Evolutionary conservation across 2,113 vertebrate genomes (phyloP).

Genomic region (Gulo gulo): DNA sequence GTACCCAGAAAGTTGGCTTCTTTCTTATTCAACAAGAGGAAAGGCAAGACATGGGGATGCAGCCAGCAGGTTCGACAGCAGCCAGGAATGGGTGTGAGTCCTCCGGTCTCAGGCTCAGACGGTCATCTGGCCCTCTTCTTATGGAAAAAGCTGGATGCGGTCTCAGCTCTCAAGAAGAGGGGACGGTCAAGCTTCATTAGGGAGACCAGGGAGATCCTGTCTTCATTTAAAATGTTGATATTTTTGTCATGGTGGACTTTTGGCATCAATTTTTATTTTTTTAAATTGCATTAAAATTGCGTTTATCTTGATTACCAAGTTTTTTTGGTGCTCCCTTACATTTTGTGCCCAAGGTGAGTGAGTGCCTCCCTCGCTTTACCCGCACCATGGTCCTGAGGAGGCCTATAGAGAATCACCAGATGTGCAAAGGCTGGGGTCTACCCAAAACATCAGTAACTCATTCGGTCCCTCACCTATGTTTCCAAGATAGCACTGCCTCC

Average conservation of each 20-base stretch:
- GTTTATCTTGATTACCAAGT: neutral
- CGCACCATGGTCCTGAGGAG: neutral
- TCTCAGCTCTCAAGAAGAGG: neutral
- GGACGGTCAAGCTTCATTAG: neutral
- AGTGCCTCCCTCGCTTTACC: neutral
- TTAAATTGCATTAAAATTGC: neutral
- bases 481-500: neutral
- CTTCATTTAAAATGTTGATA: neutral
- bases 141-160: neutral
- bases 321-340: neutral
- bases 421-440: neutral
- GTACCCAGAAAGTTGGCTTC: neutral
- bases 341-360: neutral
- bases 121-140: neutral
- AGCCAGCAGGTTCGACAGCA: neutral
- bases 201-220: neutral
- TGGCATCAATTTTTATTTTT: neutral
- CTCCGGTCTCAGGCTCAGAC: neutral
- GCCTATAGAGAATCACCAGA: neutral
- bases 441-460: neutral
- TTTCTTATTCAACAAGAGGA: neutral
- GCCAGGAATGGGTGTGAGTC: neutral
- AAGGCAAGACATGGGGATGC: neutral
- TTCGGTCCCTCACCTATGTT: neutral
- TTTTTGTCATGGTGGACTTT: neutral